Percentiles rank a stretch among this genome's conserved stretches.
Conservation (phyloP, 2,888 invertebrate species). For the Tetragonisca angustula region DNA sequence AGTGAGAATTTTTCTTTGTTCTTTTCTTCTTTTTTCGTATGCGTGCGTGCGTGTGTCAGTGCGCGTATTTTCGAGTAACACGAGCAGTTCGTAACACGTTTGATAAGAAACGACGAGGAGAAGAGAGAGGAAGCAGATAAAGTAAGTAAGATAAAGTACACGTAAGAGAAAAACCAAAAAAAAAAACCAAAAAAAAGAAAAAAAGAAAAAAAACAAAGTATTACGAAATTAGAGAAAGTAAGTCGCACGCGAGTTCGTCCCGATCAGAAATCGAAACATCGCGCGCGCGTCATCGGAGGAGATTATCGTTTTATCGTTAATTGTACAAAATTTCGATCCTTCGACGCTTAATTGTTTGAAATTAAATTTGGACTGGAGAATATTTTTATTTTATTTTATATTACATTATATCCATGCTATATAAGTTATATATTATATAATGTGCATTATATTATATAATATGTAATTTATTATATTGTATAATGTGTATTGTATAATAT, state of each 20-base stretch:
- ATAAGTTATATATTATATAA: too few species aligned
- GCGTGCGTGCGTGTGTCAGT: slow-evolving; percentile 13
- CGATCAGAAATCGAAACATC: slow-evolving; percentile 16
- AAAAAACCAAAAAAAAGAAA: too few species aligned
- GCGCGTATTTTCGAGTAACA: slow-evolving; percentile 31
- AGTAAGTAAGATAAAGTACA: slow-evolving; percentile 19
- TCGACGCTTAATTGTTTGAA: too few species aligned
- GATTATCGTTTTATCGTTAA: not conserved
- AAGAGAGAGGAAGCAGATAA: not conserved
- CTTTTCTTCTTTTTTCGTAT: not conserved
- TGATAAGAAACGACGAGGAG: slow-evolving; percentile 50
- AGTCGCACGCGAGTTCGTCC: slow-evolving; percentile 33
- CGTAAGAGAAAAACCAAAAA: not conserved
- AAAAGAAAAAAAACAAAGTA: slow-evolving; percentile 31
- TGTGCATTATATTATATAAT: too few species aligned
- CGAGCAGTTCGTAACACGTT: slow-evolving; percentile 42
- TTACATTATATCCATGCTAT: too few species aligned
- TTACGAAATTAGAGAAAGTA: slow-evolving; percentile 56
- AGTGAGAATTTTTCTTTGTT: slow-evolving; percentile 8
- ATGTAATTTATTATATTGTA: too few species aligned
- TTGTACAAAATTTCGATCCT: not conserved
- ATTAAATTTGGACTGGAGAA: too few species aligned
- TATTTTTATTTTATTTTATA: too few species aligned
- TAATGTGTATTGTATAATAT: too few species aligned
- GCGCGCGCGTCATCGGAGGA: not conserved